Evolutionary conservation across 2,888 invertebrate species (phyloP).

Genomic region (Drosophila putrida): DNA sequence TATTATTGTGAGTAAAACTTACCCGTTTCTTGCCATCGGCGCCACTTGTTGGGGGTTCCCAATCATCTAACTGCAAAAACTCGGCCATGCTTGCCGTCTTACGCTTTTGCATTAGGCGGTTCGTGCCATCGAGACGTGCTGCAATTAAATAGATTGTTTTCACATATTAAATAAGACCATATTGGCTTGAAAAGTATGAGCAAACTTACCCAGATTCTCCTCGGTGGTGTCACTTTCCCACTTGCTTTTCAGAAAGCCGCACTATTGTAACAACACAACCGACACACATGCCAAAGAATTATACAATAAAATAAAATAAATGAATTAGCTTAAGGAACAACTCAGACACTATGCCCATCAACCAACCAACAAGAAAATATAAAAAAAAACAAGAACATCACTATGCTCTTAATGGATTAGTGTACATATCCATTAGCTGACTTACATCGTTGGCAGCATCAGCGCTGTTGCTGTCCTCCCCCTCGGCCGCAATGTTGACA

Average conservation of each 20-base stretch:
- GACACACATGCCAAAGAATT: conserved; percentile 38
- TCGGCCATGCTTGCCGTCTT: conserved; percentile 92
- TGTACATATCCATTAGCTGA: conserved; percentile 26
- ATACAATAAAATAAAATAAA: conserved; percentile 18
- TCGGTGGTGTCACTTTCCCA: conserved; percentile 95
- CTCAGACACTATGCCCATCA: background rate
- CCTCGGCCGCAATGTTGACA: conserved; percentile 25
- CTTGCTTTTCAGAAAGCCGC: conserved; percentile 88
- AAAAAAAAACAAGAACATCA: background rate
- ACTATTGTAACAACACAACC: conserved; percentile 68
- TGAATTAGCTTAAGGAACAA: conserved; percentile 20
- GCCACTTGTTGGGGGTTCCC: conserved; percentile 87
- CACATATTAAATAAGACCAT: background rate
- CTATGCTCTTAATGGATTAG: conserved; percentile 5
- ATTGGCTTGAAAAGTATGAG: background rate
- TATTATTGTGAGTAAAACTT: conserved; percentile 84
- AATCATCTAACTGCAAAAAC: conserved; percentile 93
- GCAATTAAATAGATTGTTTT: conserved; percentile 82
- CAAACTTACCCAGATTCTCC: conserved; percentile 92
- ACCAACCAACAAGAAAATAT: too few species aligned
- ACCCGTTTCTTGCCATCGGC: conserved; percentile 95
- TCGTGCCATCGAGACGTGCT: conserved; percentile 97
- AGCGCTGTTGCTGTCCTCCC: conserved; percentile 65
- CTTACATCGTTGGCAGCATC: conserved; percentile 62
- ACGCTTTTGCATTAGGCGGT: conserved; percentile 87